Evolutionary conservation across 1,140 invertebrate genomes (phyloP).

Genomic region (Heliconius hermathena): DNA sequence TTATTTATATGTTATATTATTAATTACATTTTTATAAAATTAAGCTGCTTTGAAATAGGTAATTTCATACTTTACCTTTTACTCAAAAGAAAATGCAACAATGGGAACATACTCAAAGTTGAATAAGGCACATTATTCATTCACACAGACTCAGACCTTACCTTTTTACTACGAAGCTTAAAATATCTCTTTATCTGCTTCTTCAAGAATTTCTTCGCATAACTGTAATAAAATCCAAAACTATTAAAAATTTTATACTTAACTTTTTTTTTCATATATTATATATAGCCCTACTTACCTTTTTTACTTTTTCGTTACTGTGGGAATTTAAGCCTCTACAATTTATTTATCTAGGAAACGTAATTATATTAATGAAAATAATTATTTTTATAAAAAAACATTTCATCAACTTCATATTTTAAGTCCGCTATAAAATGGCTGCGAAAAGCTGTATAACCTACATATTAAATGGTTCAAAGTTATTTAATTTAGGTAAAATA

Average conservation of each 20-base stretch:
- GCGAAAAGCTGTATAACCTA: neutral
- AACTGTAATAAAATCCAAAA: neutral
- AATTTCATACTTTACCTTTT: neutral
- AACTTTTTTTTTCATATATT: too few species aligned
- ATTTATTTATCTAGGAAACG: neutral
- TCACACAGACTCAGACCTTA: neutral
- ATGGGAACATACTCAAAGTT: neutral
- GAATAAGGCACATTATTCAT: constrained; percentile 6
- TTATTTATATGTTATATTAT: too few species aligned
- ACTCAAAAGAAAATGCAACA: constrained; percentile 2
- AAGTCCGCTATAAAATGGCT: neutral
- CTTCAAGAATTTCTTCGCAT: neutral
- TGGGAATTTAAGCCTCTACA: too few species aligned
- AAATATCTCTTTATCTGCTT: neutral
- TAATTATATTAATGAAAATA: neutral
- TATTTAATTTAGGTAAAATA: neutral
- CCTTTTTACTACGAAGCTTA: neutral
- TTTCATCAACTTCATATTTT: neutral
- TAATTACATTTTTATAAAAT: too few species aligned
- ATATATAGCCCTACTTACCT: too few species aligned
- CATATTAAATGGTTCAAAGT: neutral
- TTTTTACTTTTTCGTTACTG: too few species aligned
- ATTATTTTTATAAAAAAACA: neutral
- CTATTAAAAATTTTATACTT: too few species aligned
- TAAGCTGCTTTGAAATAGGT: neutral